These are phyloP conservation scores for Galerucella calmariensis DNA, from an alignment of 2,888 invertebrate species.

Conservation along the genomic window DNA sequence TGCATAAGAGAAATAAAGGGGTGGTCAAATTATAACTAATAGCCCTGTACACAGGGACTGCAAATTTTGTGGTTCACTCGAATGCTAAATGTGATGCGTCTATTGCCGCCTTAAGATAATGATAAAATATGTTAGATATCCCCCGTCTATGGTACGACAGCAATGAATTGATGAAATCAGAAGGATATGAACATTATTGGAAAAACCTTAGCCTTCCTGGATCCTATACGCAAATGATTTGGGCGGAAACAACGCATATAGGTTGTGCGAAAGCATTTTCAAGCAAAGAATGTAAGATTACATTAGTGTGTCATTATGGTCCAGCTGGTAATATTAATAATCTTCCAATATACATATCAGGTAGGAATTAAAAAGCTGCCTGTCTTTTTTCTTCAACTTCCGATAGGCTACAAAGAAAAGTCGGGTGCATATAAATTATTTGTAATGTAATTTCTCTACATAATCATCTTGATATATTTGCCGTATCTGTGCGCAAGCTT, in stretches of 20 bases:
- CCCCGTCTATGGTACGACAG: neutral
- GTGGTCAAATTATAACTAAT: no score
- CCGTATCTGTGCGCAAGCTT: no score
- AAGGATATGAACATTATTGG: neutral
- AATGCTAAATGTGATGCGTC: no score
- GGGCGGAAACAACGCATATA: slow-evolving; percentile 8
- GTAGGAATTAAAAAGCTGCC: neutral
- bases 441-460: no score
- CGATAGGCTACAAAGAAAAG: no score
- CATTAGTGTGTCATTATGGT: slow-evolving; percentile 8
- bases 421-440: no score
- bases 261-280: slow-evolving; percentile 9
- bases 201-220: neutral
- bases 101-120: no score
- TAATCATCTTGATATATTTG: no score
- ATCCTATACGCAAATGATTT: slow-evolving; percentile 8
- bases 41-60: no score
- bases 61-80: no score
- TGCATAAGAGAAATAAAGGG: no score
- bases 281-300: neutral
- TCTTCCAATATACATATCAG: neutral
- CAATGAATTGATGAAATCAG: neutral
- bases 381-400: neutral
- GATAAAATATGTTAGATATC: neutral
- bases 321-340: slow-evolving; percentile 7